phyloP scores from a whole-genome alignment of 2,888 invertebrate species.

The Theretra japonica region DNA sequence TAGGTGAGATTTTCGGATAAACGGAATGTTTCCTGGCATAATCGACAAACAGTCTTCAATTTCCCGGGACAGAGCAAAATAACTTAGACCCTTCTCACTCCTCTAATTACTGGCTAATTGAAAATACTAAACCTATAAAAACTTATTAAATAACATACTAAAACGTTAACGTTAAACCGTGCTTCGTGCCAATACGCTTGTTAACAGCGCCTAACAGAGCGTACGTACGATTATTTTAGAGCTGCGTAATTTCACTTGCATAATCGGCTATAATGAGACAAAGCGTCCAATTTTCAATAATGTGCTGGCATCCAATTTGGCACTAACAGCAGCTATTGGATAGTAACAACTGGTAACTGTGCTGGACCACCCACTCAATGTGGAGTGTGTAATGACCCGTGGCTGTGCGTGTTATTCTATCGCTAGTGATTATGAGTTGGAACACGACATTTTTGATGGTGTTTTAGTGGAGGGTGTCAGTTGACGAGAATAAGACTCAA shows the following conservation, averaged over 20 bases:
- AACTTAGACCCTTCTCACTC: no score
- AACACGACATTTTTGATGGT: background rate
- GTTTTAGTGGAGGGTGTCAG: no score
- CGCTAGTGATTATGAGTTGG: background rate
- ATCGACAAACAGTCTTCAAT: no score
- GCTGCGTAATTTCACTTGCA: conserved; percentile 32
- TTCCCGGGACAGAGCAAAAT: no score
- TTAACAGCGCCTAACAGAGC: conserved; percentile 27
- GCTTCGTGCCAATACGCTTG: conserved; percentile 24
- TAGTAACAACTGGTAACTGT: conserved; percentile 27
- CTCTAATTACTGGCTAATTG: no score
- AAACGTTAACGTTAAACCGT: background rate
- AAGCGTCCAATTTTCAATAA: conserved; percentile 33
- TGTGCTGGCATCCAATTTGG: conserved; percentile 33
- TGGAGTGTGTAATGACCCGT: conserved; percentile 13
- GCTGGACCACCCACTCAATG: conserved; percentile 18
- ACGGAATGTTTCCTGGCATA: no score
- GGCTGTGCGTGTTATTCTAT: conserved; percentile 19
- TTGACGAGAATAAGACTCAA: background rate
- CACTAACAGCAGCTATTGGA: conserved; percentile 29
- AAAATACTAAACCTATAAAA: background rate
- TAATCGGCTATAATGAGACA: conserved; percentile 41
- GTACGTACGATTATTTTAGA: conserved; percentile 28
- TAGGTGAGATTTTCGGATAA: no score
- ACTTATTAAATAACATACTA: conserved; percentile 12